phyloP scores from a whole-genome alignment of 2,797 vertebrate genomes.

The Alcedo atthis region DNA sequence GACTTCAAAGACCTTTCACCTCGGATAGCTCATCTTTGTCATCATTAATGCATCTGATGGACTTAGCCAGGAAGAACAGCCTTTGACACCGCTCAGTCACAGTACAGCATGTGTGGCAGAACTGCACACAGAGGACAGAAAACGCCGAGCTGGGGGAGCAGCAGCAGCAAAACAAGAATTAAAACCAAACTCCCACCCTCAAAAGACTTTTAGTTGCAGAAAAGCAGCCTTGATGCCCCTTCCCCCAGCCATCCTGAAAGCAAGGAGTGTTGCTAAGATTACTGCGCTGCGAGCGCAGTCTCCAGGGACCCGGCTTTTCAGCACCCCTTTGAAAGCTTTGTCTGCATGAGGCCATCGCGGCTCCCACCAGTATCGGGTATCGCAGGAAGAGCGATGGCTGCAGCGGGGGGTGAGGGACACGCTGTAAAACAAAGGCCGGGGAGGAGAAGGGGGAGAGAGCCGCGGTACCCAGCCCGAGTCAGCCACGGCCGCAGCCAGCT shows the following conservation, averaged over 20 bases:
- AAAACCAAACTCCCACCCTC: neutral
- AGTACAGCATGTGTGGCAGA: neutral
- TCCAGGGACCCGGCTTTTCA: slow-evolving; percentile 90
- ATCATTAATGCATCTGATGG: slow-evolving; percentile 65
- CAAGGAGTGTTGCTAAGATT: slow-evolving; percentile 76
- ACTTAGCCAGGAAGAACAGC: slow-evolving; percentile 59
- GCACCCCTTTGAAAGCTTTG: slow-evolving; percentile 93
- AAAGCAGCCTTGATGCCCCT: neutral
- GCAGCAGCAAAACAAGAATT: neutral
- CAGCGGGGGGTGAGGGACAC: slow-evolving; percentile 67
- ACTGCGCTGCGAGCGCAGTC: slow-evolving; percentile 70
- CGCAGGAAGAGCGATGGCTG: slow-evolving; percentile 79
- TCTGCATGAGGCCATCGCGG: slow-evolving; percentile 86
- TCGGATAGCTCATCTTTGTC: slow-evolving; percentile 59
- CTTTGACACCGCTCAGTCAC: neutral
- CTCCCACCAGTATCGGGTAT: slow-evolving; percentile 98
- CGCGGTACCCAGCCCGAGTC: too few species aligned
- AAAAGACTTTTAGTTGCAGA: slow-evolving; percentile 19
- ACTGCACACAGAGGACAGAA: neutral
- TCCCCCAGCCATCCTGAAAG: slow-evolving; percentile 47
- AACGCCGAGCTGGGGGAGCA: neutral
- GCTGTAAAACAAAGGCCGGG: slow-evolving; percentile 70
- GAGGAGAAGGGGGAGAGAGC: too few species aligned
- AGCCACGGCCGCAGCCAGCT: too few species aligned
- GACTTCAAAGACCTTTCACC: slow-evolving; percentile 69